These are phyloP conservation scores for Jordanella pulchra DNA, from an alignment of 2,797 vertebrate genomes.

Conservation along the genomic window DNA sequence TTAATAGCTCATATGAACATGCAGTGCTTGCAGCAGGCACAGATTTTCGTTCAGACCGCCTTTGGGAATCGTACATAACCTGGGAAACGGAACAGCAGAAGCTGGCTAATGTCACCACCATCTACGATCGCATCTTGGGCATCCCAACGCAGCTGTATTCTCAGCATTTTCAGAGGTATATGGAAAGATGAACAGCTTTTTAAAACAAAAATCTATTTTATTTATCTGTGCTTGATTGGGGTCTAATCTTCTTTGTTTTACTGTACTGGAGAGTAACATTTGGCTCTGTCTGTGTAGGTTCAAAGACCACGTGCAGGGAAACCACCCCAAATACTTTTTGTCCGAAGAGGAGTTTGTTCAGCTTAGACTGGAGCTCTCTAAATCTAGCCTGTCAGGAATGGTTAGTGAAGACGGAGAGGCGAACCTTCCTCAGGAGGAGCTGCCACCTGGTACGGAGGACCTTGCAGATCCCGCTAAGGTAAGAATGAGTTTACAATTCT, in stretches of 20 bases:
- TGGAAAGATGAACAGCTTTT: not conserved
- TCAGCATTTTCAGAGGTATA: conserved; percentile 95
- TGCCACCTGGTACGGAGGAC: conserved; percentile 90
- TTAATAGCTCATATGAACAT: conserved; percentile 89
- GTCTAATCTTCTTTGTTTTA: too few species aligned
- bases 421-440: conserved; percentile 77
- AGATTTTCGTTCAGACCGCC: conserved; percentile 95
- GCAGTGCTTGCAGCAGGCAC: conserved; percentile 94
- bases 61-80: conserved; percentile 94
- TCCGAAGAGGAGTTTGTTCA: conserved; percentile 93
- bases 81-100: conserved; percentile 94
- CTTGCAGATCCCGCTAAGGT: conserved; percentile 97
- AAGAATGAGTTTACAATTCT: conserved; percentile 17
- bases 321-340: conserved; percentile 92
- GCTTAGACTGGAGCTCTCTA: conserved; percentile 89
- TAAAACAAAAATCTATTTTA: not conserved
- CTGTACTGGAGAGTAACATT: not conserved
- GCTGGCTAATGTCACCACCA: conserved; percentile 88
- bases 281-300: conserved; percentile 79
- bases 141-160: conserved; percentile 97
- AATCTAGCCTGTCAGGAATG: conserved; percentile 78
- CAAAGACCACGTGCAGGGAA: conserved; percentile 94
- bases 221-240: not conserved
- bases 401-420: conserved; percentile 80
- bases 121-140: conserved; percentile 94